Conservation (phyloP, 2,113 vertebrate genomes). For the Oreochromis niloticus region DNA sequence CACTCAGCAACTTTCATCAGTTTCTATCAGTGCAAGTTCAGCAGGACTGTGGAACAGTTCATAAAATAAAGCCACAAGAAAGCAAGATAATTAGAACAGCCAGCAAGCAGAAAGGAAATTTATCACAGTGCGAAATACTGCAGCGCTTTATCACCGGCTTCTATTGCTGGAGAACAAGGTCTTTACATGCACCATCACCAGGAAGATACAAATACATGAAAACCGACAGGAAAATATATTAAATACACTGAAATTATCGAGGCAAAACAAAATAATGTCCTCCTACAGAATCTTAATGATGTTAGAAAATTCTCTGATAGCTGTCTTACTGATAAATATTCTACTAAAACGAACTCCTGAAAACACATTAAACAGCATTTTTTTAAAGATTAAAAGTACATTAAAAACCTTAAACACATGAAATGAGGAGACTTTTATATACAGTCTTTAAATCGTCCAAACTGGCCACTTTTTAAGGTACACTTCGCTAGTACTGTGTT, state of each 20-base stretch:
- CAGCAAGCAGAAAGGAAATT: background rate
- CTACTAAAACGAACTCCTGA: background rate
- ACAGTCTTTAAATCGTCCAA: background rate
- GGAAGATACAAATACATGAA: background rate
- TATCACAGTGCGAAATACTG: background rate
- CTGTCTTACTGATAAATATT: background rate
- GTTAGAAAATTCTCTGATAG: background rate
- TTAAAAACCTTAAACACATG: background rate
- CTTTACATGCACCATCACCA: background rate
- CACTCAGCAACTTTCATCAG: background rate
- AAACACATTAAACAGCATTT: background rate
- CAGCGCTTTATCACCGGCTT: background rate
- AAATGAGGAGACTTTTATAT: background rate
- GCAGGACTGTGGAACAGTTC: background rate
- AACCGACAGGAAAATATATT: background rate
- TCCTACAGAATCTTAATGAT: background rate
- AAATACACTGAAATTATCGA: background rate
- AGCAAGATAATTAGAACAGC: constrained; percentile 1
- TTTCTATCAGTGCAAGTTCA: background rate
- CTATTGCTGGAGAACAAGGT: background rate
- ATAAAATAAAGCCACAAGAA: background rate
- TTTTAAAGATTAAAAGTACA: background rate
- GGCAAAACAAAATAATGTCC: background rate
- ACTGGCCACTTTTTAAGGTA: background rate
- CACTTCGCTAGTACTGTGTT: background rate